These are phyloP conservation scores for Camponotus pennsylvanicus DNA, from an alignment of 1,140 invertebrate species.

Conservation along the genomic window DNA sequence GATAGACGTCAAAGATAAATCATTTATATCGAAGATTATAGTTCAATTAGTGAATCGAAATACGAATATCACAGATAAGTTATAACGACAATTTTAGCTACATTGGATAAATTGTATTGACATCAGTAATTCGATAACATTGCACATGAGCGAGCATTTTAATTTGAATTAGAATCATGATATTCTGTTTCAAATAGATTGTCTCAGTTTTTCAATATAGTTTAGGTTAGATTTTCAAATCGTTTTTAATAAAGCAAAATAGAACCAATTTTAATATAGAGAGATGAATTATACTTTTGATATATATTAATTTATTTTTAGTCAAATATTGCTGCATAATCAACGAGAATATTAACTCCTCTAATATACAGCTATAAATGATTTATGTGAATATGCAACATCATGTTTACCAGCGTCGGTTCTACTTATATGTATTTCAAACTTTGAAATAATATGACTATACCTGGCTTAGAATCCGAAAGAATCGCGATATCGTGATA, in stretches of 20 bases:
- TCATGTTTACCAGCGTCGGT: background rate
- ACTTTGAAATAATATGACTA: constrained; percentile 14
- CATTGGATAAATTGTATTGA: constrained; percentile 39
- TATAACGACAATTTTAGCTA: constrained; percentile 75
- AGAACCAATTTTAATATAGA: background rate
- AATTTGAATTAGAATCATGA: background rate
- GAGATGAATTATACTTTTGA: background rate
- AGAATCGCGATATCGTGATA: constrained; percentile 25
- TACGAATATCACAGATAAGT: constrained; percentile 50
- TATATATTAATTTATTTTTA: background rate
- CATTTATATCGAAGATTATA: constrained; percentile 76
- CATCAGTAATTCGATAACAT: constrained; percentile 10
- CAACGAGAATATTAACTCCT: constrained; percentile 8
- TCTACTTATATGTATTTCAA: background rate
- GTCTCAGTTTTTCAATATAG: background rate
- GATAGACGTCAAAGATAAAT: constrained; percentile 70
- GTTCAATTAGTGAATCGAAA: constrained; percentile 78
- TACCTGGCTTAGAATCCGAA: background rate
- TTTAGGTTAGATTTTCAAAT: background rate
- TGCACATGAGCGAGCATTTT: background rate
- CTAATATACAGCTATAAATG: background rate
- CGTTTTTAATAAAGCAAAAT: constrained; percentile 9
- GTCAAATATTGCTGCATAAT: constrained; percentile 4
- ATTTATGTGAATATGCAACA: constrained; percentile 21
- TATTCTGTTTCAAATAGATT: background rate